Base-by-base conservation (phyloP, 2,888 invertebrate genomes). In the Athrips mouffetella region DNA sequence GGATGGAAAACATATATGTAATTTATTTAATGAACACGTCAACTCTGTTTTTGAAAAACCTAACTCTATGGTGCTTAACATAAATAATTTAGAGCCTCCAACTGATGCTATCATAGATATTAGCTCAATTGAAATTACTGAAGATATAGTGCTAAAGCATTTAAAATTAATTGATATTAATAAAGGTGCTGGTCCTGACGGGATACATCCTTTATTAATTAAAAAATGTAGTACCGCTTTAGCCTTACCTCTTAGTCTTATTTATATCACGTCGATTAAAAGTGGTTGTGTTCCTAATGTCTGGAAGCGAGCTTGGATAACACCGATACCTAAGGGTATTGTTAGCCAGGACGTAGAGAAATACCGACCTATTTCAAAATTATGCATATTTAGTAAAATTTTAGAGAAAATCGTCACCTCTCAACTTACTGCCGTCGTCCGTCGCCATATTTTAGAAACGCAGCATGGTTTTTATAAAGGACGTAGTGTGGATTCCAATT, bases 241-340 rank as follows among this genome's bases (percentile, higher is more conserved):
- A 21, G n/a, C 42, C 2, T 2, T 11, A 1, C 41, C 39, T 7
- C 10, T 44, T n/a, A 20, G 27, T 7, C 2, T 39, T 0, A 18
- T 45, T 39, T 49, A n/a, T 15, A 23, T 15, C 7, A 40, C 7
- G 7, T 45, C 49, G 2, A 1, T 49, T 2, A 25, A 4, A 10
- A 11, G 31, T 7, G 44, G 39, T n/a, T 23, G n/a, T 10, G 23
- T 49, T 0, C 49, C 55, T 0, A 5, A 18, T 2, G 18, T 41
- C 0, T 55, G 55, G 55, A 55, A 55, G 44, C 29, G n/a, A 15
- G 49, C 57, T 7, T 39, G 41, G n/a, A 23, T 3, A 7, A 7
- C 23, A n/a, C n/a, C n/a, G n/a, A n/a, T n/a, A n/a, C n/a, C n/a
- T n/a, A n/a, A n/a, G n/a, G n/a, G n/a, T n/a, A n/a, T n/a, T n/a